Evolutionary conservation across 2,888 invertebrate species (phyloP).

Genomic region (Epicampocera succincta): DNA sequence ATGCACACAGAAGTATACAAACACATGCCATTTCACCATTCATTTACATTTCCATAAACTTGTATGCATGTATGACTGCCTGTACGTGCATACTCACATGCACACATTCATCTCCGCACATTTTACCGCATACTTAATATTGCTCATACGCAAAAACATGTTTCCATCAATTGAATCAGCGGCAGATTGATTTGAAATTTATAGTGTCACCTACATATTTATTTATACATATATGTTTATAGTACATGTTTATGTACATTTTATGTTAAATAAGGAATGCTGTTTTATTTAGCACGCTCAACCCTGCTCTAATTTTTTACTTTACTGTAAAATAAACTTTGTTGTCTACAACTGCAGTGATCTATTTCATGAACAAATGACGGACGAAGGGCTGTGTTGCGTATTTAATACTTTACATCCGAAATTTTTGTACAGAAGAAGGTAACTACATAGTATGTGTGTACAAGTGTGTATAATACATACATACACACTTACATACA

Average conservation of each 20-base stretch:
- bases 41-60: no score
- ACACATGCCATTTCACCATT: no score
- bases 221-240: neutral
- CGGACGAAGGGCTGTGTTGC: constrained; percentile 93
- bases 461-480: neutral
- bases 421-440: constrained; percentile 71
- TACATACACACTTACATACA: neutral
- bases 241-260: no score
- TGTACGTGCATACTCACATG: no score
- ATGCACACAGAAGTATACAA: no score
- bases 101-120: no score
- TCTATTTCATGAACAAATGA: constrained; percentile 88
- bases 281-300: constrained; percentile 71
- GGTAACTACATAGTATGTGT: constrained; percentile 67
- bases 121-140: no score
- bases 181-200: no score
- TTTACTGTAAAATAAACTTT: constrained; percentile 86
- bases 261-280: neutral
- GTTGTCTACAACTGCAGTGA: constrained; percentile 84
- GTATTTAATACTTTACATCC: constrained; percentile 89
- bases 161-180: no score
- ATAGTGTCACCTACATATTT: no score
- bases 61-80: no score
- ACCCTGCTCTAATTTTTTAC: constrained; percentile 80
- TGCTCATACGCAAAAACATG: neutral